Conservation (phyloP, 2,113 vertebrate species). For the Platycercus adscitus region DNA sequence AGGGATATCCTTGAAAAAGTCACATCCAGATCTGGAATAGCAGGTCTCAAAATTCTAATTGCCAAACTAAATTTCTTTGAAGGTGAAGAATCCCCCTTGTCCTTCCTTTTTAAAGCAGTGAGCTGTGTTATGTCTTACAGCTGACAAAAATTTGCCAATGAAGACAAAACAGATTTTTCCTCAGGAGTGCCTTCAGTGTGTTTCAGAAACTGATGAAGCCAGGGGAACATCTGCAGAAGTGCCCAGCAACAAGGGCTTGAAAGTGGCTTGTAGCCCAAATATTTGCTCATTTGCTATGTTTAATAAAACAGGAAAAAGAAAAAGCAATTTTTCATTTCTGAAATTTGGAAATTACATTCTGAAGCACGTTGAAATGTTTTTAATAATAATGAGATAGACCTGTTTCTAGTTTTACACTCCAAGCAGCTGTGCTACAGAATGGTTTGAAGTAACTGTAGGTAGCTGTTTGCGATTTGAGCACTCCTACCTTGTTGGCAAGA, state of each 20-base stretch:
- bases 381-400: not conserved
- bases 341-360: not conserved
- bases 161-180: not conserved
- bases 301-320: not conserved
- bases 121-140: not conserved
- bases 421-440: not conserved
- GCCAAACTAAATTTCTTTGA: not conserved
- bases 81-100: not conserved
- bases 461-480: not conserved
- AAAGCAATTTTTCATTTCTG: not conserved
- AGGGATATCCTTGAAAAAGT: not conserved
- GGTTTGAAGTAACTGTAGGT: not conserved
- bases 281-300: not conserved
- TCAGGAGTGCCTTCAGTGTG: not conserved
- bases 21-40: not conserved
- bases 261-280: not conserved
- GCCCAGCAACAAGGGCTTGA: not conserved
- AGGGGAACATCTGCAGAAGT: not conserved
- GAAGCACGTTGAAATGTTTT: not conserved
- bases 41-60: not conserved
- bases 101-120: not conserved
- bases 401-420: not conserved
- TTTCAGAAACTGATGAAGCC: not conserved
- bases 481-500: not conserved
- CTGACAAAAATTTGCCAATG: not conserved